phyloP scores from a whole-genome alignment of 1,140 invertebrate genomes.

The Pinna nobilis region DNA sequence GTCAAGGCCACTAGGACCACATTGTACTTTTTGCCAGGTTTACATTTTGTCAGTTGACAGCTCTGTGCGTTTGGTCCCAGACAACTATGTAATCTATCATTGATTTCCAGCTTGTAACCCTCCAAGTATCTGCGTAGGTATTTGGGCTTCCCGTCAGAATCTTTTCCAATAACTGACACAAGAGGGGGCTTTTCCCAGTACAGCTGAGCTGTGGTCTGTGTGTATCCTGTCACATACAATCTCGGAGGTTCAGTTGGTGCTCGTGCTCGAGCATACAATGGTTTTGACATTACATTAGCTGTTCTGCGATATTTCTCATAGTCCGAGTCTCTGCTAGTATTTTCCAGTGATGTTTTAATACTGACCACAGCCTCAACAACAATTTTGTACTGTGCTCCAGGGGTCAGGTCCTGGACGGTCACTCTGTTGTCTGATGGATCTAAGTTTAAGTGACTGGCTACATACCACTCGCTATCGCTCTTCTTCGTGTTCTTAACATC shows the following conservation, averaged over 20 bases:
- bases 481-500: conserved; percentile 58
- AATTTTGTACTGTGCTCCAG: conserved; percentile 70
- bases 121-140: conserved; percentile 69
- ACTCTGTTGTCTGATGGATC: conserved; percentile 62
- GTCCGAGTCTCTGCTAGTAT: conserved; percentile 53
- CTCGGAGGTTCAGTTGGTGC: conserved; percentile 71
- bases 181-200: conserved; percentile 74
- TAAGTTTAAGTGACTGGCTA: conserved; percentile 67
- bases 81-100: conserved; percentile 70
- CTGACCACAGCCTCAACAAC: conserved; percentile 74
- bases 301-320: conserved; percentile 69
- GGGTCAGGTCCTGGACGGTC: conserved; percentile 63
- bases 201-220: conserved; percentile 65
- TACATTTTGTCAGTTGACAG: conserved; percentile 73
- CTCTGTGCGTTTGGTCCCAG: conserved; percentile 66
- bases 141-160: conserved; percentile 60
- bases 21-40: conserved; percentile 69
- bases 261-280: conserved; percentile 68
- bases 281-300: conserved; percentile 71
- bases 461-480: conserved; percentile 58
- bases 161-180: conserved; percentile 66
- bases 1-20: conserved; percentile 72
- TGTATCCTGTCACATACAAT: conserved; percentile 67
- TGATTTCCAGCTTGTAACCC: conserved; percentile 74
- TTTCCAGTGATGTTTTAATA: conserved; percentile 73